Conservation (phyloP, 2,113 vertebrate species). For the Brachirus orientalis region DNA sequence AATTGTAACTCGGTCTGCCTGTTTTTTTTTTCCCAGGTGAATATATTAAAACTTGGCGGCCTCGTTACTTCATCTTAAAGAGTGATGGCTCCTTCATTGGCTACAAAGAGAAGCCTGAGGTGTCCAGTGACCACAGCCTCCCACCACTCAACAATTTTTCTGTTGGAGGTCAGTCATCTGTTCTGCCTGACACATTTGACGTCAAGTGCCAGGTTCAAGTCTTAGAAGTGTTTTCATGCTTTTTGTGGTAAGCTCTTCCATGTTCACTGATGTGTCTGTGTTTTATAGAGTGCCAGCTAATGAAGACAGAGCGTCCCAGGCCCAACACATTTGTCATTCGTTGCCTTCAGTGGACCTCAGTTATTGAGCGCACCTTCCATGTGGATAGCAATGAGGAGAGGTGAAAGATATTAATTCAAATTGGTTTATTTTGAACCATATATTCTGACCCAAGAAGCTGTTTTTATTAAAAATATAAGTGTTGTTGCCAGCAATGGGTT, state of each 20-base stretch:
- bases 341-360: constrained; percentile 95
- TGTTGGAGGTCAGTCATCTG: constrained; percentile 84
- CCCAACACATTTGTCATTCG: constrained; percentile 96
- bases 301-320: constrained; percentile 91
- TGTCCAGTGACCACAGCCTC: constrained; percentile 83
- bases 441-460: background rate
- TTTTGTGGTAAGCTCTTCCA: background rate
- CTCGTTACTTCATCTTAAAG: constrained; percentile 94
- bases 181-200: background rate
- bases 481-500: background rate
- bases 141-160: constrained; percentile 96
- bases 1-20: too few relatives aligned
- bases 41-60: constrained; percentile 96
- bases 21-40: constrained; percentile 81
- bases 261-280: background rate
- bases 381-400: constrained; percentile 92
- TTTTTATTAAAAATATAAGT: background rate
- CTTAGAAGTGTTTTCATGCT: background rate
- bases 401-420: constrained; percentile 59
- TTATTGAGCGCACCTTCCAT: constrained; percentile 95
- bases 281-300: constrained; percentile 83
- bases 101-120: constrained; percentile 93
- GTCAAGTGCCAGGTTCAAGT: background rate
- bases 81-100: constrained; percentile 95
- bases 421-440: too few relatives aligned